phyloP scores from a whole-genome alignment of 2,888 invertebrate species.

The Leucoptera coffeella region DNA sequence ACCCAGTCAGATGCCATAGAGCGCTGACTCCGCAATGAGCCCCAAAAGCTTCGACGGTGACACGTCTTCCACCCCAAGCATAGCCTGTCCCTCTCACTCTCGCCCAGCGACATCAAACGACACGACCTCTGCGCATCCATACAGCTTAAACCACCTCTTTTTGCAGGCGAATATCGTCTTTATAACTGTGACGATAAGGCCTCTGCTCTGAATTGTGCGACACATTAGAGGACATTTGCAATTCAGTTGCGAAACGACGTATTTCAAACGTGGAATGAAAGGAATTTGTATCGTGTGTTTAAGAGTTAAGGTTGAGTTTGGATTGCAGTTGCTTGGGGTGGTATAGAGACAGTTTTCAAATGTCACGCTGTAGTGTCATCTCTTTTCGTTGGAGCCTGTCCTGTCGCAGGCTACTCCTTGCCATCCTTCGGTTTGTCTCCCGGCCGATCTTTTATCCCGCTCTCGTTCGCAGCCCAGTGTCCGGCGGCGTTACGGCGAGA shows the following conservation, averaged over 20 bases:
- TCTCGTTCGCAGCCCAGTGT: conserved; percentile 46
- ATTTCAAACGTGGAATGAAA: conserved; percentile 9
- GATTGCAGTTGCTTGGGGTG: conserved; percentile 14
- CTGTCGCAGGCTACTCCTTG: conserved; percentile 48
- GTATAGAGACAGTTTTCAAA: conserved; percentile 51
- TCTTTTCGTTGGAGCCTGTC: conserved; percentile 44
- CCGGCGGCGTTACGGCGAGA: conserved; percentile 37
- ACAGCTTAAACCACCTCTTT: conserved; percentile 23
- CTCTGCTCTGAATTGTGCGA: conserved; percentile 36
- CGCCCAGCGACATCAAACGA: conserved; percentile 43
- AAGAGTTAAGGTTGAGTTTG: conserved; percentile 6
- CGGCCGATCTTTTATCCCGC: conserved; percentile 47
- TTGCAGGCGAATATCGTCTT: conserved; percentile 22
- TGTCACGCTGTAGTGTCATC: conserved; percentile 50
- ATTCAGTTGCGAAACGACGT: conserved; percentile 13
- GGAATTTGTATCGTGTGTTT: neutral
- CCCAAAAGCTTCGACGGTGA: conserved; percentile 44
- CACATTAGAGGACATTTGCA: conserved; percentile 45
- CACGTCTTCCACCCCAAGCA: conserved; percentile 31
- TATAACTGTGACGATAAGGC: conserved; percentile 25
- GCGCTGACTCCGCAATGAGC: conserved; percentile 28
- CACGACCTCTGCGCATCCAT: conserved; percentile 20
- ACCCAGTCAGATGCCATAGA: no score
- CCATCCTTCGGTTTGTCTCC: conserved; percentile 46
- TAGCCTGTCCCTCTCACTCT: conserved; percentile 24